Evolutionary conservation across 2,797 vertebrate genomes (phyloP).

Genomic region (Danio jaintianensis): DNA sequence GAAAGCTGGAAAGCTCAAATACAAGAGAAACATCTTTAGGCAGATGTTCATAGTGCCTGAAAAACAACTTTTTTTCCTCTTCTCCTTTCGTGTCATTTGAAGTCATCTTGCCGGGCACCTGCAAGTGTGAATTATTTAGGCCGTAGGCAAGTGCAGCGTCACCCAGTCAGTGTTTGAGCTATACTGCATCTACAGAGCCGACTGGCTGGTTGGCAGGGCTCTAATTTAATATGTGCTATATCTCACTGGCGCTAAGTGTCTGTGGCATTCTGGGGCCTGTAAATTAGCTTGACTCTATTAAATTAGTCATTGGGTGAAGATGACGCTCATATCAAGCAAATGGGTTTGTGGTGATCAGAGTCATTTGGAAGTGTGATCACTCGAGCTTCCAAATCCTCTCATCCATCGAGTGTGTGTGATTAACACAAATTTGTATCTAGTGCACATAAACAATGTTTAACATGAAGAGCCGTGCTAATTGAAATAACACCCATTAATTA

Average conservation of each 20-base stretch:
- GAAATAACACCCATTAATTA: neutral
- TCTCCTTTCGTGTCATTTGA: conserved; percentile 27
- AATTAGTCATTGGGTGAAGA: conserved; percentile 64
- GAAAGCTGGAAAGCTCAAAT: conserved; percentile 9
- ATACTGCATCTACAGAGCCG: conserved; percentile 12
- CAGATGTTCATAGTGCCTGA: neutral
- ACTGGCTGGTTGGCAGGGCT: conserved; percentile 51
- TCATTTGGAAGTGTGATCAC: conserved; percentile 50
- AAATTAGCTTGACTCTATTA: conserved; percentile 65
- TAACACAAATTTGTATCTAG: conserved; percentile 14
- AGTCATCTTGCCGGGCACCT: conserved; percentile 18
- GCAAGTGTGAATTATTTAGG: conserved; percentile 38
- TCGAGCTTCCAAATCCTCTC: conserved; percentile 41
- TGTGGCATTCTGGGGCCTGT: conserved; percentile 61
- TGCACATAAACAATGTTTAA: conserved; percentile 35
- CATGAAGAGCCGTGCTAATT: neutral
- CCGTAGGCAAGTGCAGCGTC: conserved; percentile 27
- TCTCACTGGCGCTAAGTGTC: conserved; percentile 64
- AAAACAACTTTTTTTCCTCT: neutral
- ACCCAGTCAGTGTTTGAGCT: conserved; percentile 33
- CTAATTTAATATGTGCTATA: conserved; percentile 61
- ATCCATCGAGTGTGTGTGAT: conserved; percentile 45
- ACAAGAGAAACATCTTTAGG: conserved; percentile 6
- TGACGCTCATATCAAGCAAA: conserved; percentile 53
- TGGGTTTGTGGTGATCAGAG: conserved; percentile 34